phyloP scores from a whole-genome alignment of 2,797 vertebrate genomes.

The Eutrigla gurnardus region DNA sequence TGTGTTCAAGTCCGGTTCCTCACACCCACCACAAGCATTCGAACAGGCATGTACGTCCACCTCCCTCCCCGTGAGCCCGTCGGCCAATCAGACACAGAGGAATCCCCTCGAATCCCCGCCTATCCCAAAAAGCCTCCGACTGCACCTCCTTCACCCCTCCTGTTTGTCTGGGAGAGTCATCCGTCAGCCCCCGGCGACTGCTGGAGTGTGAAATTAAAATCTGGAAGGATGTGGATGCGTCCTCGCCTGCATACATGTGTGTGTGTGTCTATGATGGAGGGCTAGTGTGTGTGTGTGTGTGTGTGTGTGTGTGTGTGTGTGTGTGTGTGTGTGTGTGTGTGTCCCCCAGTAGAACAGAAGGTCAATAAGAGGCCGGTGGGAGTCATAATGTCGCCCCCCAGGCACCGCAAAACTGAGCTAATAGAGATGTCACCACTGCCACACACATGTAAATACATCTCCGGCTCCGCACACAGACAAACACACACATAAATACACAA shows the following conservation, averaged over 20 bases:
- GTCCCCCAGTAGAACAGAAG: slow-evolving; percentile 63
- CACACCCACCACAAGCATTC: slow-evolving; percentile 54
- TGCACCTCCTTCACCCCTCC: slow-evolving; percentile 55
- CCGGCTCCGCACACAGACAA: not conserved
- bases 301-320: slow-evolving; percentile 30
- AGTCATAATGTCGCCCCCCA: slow-evolving; percentile 73
- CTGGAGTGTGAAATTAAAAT: slow-evolving; percentile 93
- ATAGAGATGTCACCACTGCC: slow-evolving; percentile 78
- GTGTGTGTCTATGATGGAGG: slow-evolving; percentile 40
- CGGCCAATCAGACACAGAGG: slow-evolving; percentile 73
- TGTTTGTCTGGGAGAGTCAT: slow-evolving; percentile 84
- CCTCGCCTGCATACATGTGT: slow-evolving; percentile 7
- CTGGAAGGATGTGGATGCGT: slow-evolving; percentile 45
- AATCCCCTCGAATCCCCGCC: slow-evolving; percentile 46
- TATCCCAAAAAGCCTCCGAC: slow-evolving; percentile 44
- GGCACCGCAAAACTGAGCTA: slow-evolving; percentile 80
- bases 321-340: slow-evolving; percentile 42
- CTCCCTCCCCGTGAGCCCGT: slow-evolving; percentile 1
- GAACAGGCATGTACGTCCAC: slow-evolving; percentile 35
- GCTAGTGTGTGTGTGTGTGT: slow-evolving; percentile 32
- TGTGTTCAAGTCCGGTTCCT: slow-evolving; percentile 47
- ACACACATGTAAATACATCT: slow-evolving; percentile 28
- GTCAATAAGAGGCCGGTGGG: slow-evolving; percentile 74
- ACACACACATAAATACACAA: not conserved
- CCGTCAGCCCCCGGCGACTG: slow-evolving; percentile 85